Base-by-base conservation (phyloP, 37 sponge, comb jelly and placozoan genomes). In the Spongia lamella region DNA sequence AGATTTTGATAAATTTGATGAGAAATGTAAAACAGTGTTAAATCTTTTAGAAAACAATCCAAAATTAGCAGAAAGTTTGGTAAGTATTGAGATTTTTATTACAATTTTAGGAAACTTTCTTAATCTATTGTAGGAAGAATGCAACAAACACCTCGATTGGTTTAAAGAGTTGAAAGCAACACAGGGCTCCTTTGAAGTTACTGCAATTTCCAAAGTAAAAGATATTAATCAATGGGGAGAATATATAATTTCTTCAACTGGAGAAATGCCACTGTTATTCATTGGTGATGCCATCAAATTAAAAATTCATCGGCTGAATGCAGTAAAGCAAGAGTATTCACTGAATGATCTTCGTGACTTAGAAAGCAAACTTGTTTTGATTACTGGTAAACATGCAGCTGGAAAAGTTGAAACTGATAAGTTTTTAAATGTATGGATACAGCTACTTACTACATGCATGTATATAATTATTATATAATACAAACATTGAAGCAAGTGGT, bases 21-120 rank as follows among this genome's bases (percentile, higher is more conserved):
- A 67, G 0, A 29, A 71, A 14, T 81, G 81, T 52, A 52, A 29
- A 53, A 65, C 77, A n/a, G 63, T 87, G 3, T 87, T 81, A 82
- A 63, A 68, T 30, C 47, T 81, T 1, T 13, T 85, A 47, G 33
- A 63, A 56, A 20, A 55, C 13, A 40, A 27, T 3, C 75, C 66
- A 20, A 66, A 63, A n/a, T 68, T 85, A 11, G 73, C 86, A 27
- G 15, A 63, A n/a, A 32, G 65, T 47, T 55, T 85, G 66, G 86
- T 85, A 66, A 77, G 61, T 56, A 34, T 22, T 52, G 57, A 21
- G 67, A 15, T 11, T n/a, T 21, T 66, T 37, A 11, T 52, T 49
- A 30, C 13, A 14, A 60, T n/a, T 60, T 60, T 60, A 20, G 17
- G 22, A 14, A 21, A 14, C 4, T 33, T 20, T 32, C 26, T 29